Conservation (phyloP, 2,797 vertebrate species). For the Merluccius polli region DNA sequence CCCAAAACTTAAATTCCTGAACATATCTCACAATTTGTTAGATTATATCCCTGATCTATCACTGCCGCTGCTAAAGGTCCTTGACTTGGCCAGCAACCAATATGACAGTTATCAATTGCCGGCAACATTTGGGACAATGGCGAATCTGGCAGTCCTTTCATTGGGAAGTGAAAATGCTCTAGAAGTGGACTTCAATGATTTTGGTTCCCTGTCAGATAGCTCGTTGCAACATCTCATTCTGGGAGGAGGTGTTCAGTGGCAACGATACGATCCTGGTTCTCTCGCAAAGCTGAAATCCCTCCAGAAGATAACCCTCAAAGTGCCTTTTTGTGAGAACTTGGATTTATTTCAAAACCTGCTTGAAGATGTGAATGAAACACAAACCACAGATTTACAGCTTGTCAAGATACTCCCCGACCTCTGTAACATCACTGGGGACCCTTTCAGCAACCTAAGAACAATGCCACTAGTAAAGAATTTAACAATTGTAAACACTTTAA, state of each 20-base stretch:
- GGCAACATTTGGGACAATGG: slow-evolving; percentile 43
- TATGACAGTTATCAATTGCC: slow-evolving; percentile 53
- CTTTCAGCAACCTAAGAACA: slow-evolving; percentile 43
- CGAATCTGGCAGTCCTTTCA: slow-evolving; percentile 33
- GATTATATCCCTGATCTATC: slow-evolving; percentile 50
- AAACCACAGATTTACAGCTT: slow-evolving; percentile 32
- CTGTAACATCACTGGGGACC: slow-evolving; percentile 39
- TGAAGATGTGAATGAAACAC: slow-evolving; percentile 50
- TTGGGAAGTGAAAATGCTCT: slow-evolving; percentile 49
- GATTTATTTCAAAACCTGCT: slow-evolving; percentile 50
- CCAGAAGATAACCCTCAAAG: slow-evolving; percentile 46
- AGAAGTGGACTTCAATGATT: slow-evolving; percentile 45
- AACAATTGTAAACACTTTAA: slow-evolving; percentile 52
- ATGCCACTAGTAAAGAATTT: slow-evolving; percentile 46
- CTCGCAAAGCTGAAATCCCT: slow-evolving; percentile 53
- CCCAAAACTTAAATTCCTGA: slow-evolving; percentile 53
- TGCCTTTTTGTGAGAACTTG: slow-evolving; percentile 53
- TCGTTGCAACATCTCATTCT: slow-evolving; percentile 48
- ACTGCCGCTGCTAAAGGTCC: slow-evolving; percentile 43
- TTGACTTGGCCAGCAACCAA: slow-evolving; percentile 56
- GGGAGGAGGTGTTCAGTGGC: slow-evolving; percentile 40
- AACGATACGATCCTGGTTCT: slow-evolving; percentile 53
- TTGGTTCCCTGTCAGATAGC: slow-evolving; percentile 43
- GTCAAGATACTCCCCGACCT: slow-evolving; percentile 47
- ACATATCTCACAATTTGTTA: slow-evolving; percentile 58